Conservation (phyloP, 2,113 vertebrate genomes). For the Ivindomyrus marchei region DNA sequence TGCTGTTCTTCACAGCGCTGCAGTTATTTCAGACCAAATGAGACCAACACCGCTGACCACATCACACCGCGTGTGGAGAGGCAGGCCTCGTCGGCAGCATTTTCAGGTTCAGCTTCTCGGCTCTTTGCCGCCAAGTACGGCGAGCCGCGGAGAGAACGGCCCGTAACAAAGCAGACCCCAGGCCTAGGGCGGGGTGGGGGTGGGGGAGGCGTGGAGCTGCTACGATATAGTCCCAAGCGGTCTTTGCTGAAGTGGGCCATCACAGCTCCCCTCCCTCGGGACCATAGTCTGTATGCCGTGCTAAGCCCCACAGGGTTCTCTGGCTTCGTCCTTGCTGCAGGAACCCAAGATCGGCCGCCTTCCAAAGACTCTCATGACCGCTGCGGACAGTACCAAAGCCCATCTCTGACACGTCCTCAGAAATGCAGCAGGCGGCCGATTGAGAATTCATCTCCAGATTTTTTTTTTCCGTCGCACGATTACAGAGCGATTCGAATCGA, state of each 20-base stretch:
- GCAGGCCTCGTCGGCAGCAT: neutral
- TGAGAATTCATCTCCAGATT: slow-evolving; percentile 65
- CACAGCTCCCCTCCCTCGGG: neutral
- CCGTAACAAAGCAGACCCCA: neutral
- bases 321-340: neutral
- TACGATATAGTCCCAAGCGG: neutral
- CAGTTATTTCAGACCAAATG: neutral
- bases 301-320: neutral
- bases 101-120: neutral
- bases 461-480: slow-evolving; percentile 63
- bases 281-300: neutral
- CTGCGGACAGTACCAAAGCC: slow-evolving; percentile 23
- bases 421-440: slow-evolving; percentile 55
- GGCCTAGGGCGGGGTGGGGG: neutral
- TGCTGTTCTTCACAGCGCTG: neutral
- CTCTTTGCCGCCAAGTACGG: too few species aligned
- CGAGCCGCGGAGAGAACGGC: neutral
- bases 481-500: slow-evolving; percentile 63
- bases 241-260: neutral
- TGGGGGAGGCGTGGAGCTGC: neutral
- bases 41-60: neutral
- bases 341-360: neutral
- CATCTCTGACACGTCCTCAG: slow-evolving; percentile 47
- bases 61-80: neutral
- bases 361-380: neutral